Percentiles rank a stretch among this genome's conserved stretches.
These are phyloP conservation scores for Oryzias javanicus DNA, from an alignment of 2,113 vertebrate genomes.

Conservation along the genomic window DNA sequence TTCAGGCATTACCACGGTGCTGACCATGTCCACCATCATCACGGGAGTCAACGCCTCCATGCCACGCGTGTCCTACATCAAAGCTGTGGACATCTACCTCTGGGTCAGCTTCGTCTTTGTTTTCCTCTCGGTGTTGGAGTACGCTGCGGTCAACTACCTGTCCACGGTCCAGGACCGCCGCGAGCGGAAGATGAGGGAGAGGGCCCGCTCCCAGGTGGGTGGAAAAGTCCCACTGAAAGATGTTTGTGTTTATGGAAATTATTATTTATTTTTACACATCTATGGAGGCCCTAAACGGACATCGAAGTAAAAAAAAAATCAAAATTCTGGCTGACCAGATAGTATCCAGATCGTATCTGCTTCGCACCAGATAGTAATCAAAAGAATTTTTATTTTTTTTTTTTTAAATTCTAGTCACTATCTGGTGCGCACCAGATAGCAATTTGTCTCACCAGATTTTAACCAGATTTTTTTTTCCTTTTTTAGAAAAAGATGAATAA, in stretches of 20 bases:
- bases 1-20: slow-evolving; percentile 90
- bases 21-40: slow-evolving; percentile 93
- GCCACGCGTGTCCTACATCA: slow-evolving; percentile 81
- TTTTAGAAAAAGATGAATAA: too few species aligned
- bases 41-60: slow-evolving; percentile 82
- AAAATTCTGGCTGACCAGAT: too few species aligned
- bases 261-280: too few species aligned
- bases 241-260: background rate
- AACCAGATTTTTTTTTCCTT: too few species aligned
- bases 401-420: too few species aligned
- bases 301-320: too few species aligned
- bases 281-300: too few species aligned
- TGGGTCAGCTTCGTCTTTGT: slow-evolving; percentile 85
- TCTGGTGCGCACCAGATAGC: too few species aligned
- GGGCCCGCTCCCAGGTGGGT: slow-evolving; percentile 76
- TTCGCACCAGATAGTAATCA: too few species aligned
- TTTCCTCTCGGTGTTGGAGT: slow-evolving; percentile 81
- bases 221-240: background rate
- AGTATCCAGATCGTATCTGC: too few species aligned
- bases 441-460: too few species aligned
- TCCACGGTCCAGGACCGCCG: slow-evolving; percentile 90
- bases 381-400: too few species aligned
- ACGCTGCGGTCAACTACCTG: slow-evolving; percentile 91
- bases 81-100: slow-evolving; percentile 82
- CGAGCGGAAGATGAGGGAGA: slow-evolving; percentile 82